A percentile compares a stretch with the other conserved stretches of the same genome.
These are phyloP conservation scores for Lasioglossum oenotherae DNA, from an alignment of 2,888 invertebrate genomes.

Conservation along the genomic window DNA sequence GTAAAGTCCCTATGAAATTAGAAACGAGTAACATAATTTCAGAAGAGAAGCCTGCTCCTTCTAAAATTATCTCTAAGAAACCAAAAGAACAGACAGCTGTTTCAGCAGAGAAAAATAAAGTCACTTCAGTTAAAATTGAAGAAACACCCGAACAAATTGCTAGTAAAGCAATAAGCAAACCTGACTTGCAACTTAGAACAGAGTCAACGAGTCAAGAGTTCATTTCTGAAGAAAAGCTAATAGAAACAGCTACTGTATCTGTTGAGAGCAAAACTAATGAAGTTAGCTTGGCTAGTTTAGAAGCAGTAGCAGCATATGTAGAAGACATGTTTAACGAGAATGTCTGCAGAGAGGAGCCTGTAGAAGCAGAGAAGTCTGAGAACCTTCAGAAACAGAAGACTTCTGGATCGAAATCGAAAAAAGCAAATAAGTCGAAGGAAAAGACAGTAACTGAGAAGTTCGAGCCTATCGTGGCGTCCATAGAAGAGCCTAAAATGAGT, in stretches of 20 bases:
- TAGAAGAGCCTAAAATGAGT: conserved; percentile 29
- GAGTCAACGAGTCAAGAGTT: neutral
- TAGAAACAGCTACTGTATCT: neutral
- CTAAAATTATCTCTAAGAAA: neutral
- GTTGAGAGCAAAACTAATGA: conserved; percentile 50
- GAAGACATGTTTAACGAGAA: neutral
- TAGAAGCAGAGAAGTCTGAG: neutral
- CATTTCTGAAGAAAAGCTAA: neutral
- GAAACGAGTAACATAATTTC: neutral
- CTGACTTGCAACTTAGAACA: neutral
- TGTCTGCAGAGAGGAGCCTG: conserved; percentile 38
- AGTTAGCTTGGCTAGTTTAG: conserved; percentile 64
- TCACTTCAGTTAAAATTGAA: neutral
- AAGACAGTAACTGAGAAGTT: conserved; percentile 35
- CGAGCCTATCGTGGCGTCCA: conserved; percentile 22
- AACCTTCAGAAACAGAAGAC: conserved; percentile 55
- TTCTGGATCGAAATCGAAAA: conserved; percentile 42
- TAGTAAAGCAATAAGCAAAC: neutral
- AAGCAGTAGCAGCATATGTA: neutral
- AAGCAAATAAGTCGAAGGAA: conserved; percentile 42
- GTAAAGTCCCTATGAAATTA: neutral
- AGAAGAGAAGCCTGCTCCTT: neutral
- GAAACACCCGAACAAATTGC: neutral
- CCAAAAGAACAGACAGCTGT: neutral
- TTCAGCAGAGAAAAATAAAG: neutral